Evolutionary conservation across 2,797 vertebrate species (phyloP).

Genomic region (Muraenolepis orangiensis): DNA sequence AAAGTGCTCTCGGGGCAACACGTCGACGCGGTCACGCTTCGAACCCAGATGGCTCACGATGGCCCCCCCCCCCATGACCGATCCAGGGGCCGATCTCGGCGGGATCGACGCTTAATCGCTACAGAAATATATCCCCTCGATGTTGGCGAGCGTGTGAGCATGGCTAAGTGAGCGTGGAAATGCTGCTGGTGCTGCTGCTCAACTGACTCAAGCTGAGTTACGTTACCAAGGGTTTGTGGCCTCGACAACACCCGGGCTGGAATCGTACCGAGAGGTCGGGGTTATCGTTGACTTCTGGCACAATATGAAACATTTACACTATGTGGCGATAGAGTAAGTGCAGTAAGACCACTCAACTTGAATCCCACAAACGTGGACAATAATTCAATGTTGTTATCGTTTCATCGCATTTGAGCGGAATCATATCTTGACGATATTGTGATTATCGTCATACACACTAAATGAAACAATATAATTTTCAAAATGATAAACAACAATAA

Average conservation of each 20-base stretch:
- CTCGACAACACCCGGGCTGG: slow-evolving; percentile 12
- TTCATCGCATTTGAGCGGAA: too few relatives aligned
- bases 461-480: too few relatives aligned
- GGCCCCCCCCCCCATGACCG: slow-evolving; percentile 38
- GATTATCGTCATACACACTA: too few relatives aligned
- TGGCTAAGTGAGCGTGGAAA: slow-evolving; percentile 17
- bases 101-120: neutral
- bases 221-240: neutral
- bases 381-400: too few relatives aligned
- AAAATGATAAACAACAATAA: too few relatives aligned
- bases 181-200: neutral
- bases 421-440: too few relatives aligned
- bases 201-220: too few relatives aligned
- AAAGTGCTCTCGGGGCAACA: slow-evolving; percentile 22
- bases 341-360: slow-evolving; percentile 8
- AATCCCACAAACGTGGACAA: slow-evolving; percentile 2
- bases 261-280: neutral
- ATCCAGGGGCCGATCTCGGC: slow-evolving; percentile 22
- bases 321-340: neutral
- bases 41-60: slow-evolving; percentile 41
- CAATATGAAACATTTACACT: neutral
- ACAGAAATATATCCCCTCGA: slow-evolving; percentile 10
- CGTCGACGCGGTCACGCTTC: slow-evolving; percentile 24
- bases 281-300: slow-evolving; percentile 5
- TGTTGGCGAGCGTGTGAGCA: slow-evolving; percentile 20